phyloP scores from a whole-genome alignment of 2,797 vertebrate genomes.

The Cichlasoma orientale region DNA sequence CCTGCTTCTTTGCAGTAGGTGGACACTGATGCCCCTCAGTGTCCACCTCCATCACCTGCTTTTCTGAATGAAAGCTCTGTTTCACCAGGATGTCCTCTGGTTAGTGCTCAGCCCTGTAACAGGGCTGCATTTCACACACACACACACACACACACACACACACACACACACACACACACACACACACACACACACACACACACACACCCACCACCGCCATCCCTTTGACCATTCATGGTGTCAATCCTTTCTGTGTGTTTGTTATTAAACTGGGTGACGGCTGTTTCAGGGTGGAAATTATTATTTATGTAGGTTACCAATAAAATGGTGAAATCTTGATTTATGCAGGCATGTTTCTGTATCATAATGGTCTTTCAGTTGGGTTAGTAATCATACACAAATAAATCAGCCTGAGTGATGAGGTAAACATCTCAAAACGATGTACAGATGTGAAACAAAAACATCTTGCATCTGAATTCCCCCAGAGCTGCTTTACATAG shows the following conservation, averaged over 20 bases:
- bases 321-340: background rate
- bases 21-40: background rate
- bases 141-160: background rate
- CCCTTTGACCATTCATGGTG: background rate
- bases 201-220: background rate
- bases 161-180: background rate
- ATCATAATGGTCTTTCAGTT: background rate
- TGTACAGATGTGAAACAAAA: background rate
- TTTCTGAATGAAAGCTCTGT: conserved; percentile 74
- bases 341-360: background rate
- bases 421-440: background rate
- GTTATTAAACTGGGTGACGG: background rate
- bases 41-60: conserved; percentile 20
- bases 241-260: background rate
- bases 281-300: background rate
- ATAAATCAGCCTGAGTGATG: background rate
- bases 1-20: background rate
- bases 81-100: conserved; percentile 4
- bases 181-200: background rate
- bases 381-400: background rate
- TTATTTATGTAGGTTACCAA: background rate
- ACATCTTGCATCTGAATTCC: background rate
- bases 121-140: conserved; percentile 10
- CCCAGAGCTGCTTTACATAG: background rate
- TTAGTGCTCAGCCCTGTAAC: conserved; percentile 18